Evolutionary conservation across 2,797 vertebrate genomes (phyloP).

Genomic region (Protonibea diacanthus): DNA sequence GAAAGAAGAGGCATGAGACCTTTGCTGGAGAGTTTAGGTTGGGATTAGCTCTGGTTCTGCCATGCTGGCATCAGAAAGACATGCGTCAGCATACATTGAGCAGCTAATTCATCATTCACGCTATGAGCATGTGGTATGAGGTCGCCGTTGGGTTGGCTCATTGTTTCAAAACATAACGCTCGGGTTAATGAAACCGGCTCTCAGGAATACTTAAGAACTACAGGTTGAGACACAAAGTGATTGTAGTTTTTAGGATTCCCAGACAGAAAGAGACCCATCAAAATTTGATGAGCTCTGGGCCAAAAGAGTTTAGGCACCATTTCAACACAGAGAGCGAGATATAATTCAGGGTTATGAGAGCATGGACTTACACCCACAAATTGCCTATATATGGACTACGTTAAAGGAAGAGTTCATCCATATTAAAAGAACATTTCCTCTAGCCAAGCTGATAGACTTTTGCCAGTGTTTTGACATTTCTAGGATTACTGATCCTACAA

Average conservation of each 20-base stretch:
- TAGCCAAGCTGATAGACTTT: not conserved
- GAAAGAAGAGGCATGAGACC: conserved; percentile 31
- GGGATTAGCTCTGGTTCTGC: conserved; percentile 55
- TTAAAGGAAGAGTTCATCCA: not conserved
- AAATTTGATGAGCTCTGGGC: conserved; percentile 41
- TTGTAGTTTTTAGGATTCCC: conserved; percentile 16
- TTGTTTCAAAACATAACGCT: conserved; percentile 30
- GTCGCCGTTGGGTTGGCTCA: conserved; percentile 51
- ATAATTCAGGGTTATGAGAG: conserved; percentile 20
- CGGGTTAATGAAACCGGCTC: conserved; percentile 50
- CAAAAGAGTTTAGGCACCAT: conserved; percentile 14
- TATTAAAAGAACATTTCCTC: not conserved
- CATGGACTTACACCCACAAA: not conserved
- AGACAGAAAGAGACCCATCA: conserved; percentile 4
- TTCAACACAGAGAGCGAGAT: conserved; percentile 16
- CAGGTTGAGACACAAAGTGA: conserved; percentile 12
- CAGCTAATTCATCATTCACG: conserved; percentile 71
- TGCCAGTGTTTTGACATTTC: too few species aligned
- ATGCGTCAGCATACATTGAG: conserved; percentile 74
- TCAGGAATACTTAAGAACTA: conserved; percentile 33
- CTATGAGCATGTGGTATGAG: conserved; percentile 58
- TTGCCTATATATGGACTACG: not conserved
- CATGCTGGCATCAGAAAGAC: conserved; percentile 62
- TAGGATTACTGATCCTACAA: too few species aligned
- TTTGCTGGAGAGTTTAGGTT: conserved; percentile 47